These are phyloP conservation scores for Microcebus lehilahytsara DNA, from an alignment of 2,113 vertebrate genomes.

Conservation along the genomic window DNA sequence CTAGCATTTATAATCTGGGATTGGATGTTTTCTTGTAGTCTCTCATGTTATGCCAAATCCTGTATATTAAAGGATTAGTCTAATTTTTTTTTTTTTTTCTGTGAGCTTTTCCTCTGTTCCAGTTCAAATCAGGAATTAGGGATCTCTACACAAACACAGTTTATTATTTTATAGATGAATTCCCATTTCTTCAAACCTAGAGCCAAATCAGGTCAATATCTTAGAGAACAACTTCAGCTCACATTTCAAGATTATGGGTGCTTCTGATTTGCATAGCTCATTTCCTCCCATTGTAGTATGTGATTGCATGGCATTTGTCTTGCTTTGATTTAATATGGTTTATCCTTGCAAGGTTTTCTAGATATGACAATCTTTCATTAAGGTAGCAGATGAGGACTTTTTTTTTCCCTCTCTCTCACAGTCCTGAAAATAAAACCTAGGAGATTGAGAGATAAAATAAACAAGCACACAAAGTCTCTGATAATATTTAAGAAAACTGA, in stretches of 20 bases:
- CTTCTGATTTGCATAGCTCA: slow-evolving; percentile 39
- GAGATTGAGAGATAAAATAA: neutral
- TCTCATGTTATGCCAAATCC: neutral
- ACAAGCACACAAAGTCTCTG: neutral
- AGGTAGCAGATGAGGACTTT: neutral
- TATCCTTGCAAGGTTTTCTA: neutral
- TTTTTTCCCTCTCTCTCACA: neutral
- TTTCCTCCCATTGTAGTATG: slow-evolving; percentile 42
- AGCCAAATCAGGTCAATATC: neutral
- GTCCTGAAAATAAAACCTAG: neutral
- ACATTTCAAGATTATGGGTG: slow-evolving; percentile 36
- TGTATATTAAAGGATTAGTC: neutral
- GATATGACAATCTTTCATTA: slow-evolving; percentile 17
- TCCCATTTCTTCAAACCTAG: slow-evolving; percentile 36
- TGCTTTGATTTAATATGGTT: slow-evolving; percentile 30
- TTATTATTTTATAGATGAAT: slow-evolving; percentile 41
- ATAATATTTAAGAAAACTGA: neutral
- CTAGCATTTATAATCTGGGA: neutral
- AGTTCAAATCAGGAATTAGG: neutral
- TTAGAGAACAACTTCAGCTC: neutral
- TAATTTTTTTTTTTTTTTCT: slow-evolving; percentile 2
- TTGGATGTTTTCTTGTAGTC: neutral
- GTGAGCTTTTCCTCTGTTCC: neutral
- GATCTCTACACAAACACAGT: neutral
- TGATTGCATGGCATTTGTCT: slow-evolving; percentile 31